phyloP scores from a whole-genome alignment of 2,888 invertebrate genomes.

The Nymphalis urticae region DNA sequence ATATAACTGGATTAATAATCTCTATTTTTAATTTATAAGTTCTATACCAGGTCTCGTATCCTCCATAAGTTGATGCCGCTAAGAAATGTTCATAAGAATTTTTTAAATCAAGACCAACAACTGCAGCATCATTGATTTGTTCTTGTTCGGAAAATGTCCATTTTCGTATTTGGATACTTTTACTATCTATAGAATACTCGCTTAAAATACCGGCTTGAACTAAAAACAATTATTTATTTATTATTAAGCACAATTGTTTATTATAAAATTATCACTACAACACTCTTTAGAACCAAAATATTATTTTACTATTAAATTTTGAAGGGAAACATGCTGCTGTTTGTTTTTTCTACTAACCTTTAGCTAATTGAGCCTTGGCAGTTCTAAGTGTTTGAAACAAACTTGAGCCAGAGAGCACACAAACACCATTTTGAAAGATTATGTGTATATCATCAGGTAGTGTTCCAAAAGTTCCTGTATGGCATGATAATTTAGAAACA shows the following conservation, averaged over 20 bases:
- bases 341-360: conserved; percentile 78
- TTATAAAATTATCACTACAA: conserved; percentile 4
- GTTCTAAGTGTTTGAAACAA: conserved; percentile 90
- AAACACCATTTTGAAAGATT: conserved; percentile 86
- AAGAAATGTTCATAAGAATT: conserved; percentile 93
- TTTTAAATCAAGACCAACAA: conserved; percentile 86
- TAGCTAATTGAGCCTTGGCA: conserved; percentile 89
- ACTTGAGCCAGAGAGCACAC: conserved; percentile 88
- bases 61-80: conserved; percentile 89
- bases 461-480: conserved; percentile 80
- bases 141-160: conserved; percentile 92
- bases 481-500: conserved; percentile 90
- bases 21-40: no score
- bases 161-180: conserved; percentile 89
- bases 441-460: conserved; percentile 87
- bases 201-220: conserved; percentile 87
- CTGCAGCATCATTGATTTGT: conserved; percentile 87
- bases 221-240: neutral
- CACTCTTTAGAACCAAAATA: no score
- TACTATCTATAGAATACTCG: conserved; percentile 76
- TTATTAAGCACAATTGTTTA: conserved; percentile 36
- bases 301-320: neutral
- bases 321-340: neutral
- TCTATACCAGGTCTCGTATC: conserved; percentile 82
- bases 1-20: neutral